Evolutionary conservation across 2,113 vertebrate species (phyloP).

Genomic region (Aphyosemion australe): DNA sequence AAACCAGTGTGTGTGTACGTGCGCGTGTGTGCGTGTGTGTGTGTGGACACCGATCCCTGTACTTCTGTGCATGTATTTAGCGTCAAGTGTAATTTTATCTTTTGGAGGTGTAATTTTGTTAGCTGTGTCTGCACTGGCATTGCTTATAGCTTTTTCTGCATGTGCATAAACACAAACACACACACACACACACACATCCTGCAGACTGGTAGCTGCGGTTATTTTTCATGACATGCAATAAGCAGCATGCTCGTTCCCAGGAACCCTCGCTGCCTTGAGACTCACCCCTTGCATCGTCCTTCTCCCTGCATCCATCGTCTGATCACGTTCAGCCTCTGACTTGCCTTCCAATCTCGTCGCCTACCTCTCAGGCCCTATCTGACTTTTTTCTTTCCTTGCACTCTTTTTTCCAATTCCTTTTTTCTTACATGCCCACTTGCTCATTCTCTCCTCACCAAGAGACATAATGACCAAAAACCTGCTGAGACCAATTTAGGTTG

Average conservation of each 20-base stretch:
- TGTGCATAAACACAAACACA: neutral
- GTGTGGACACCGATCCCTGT: neutral
- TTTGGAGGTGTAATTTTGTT: slow-evolving; percentile 45
- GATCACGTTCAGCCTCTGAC: slow-evolving; percentile 57
- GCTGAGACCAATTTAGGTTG: slow-evolving; percentile 56
- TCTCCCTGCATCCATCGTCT: slow-evolving; percentile 6
- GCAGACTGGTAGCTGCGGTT: slow-evolving; percentile 52
- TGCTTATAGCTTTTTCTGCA: slow-evolving; percentile 41
- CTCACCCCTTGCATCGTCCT: slow-evolving; percentile 39
- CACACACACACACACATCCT: neutral
- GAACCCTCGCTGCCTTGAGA: slow-evolving; percentile 47
- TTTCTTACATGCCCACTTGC: neutral
- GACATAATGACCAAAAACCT: slow-evolving; percentile 42
- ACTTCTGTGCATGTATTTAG: slow-evolving; percentile 5
- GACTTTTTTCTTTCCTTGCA: slow-evolving; percentile 1
- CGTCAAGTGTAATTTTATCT: slow-evolving; percentile 35
- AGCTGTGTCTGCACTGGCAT: slow-evolving; percentile 31
- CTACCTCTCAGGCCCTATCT: slow-evolving; percentile 37
- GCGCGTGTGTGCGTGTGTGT: neutral
- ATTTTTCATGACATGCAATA: slow-evolving; percentile 66
- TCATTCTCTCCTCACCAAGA: slow-evolving; percentile 24
- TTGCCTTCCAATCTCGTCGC: slow-evolving; percentile 31
- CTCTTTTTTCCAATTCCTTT: neutral
- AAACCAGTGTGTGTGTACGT: slow-evolving; percentile 11
- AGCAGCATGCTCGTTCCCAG: slow-evolving; percentile 57